Conservation (phyloP, 2,888 invertebrate species). For the Dicycla oo region DNA sequence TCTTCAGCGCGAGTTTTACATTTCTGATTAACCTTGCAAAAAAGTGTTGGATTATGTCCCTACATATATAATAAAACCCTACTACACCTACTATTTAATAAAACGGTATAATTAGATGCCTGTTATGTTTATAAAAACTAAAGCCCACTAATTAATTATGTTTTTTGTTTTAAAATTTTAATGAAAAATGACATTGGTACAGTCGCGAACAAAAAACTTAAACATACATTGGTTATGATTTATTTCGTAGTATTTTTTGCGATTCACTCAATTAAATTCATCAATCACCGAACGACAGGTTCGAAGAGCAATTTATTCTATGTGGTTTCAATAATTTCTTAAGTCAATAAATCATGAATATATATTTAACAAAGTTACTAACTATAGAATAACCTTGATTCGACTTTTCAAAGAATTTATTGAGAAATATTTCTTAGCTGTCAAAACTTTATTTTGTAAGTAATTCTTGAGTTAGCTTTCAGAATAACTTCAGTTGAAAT, state of each 20-base stretch:
- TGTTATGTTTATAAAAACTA: neutral
- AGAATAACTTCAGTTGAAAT: constrained; percentile 9
- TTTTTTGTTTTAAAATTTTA: neutral
- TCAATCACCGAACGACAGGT: constrained; percentile 50
- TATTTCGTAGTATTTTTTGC: constrained; percentile 12
- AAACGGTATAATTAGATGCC: neutral
- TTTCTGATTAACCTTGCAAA: neutral
- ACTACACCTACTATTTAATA: neutral
- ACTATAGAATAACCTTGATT: constrained; percentile 38
- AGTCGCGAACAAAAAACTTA: constrained; percentile 6
- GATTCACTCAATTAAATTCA: constrained; percentile 27
- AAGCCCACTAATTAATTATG: neutral
- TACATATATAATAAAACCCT: too few species aligned
- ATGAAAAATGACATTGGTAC: neutral
- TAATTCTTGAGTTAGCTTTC: constrained; percentile 8
- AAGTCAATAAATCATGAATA: constrained; percentile 54
- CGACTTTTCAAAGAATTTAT: constrained; percentile 40
- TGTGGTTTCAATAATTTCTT: constrained; percentile 45
- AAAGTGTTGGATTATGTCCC: neutral
- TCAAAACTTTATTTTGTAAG: constrained; percentile 34
- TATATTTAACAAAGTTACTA: constrained; percentile 30
- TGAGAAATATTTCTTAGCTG: constrained; percentile 34
- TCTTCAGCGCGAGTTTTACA: neutral
- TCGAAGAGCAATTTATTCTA: constrained; percentile 44
- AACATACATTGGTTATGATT: neutral